These are phyloP conservation scores for Gorsachius goisagi DNA, from an alignment of 2,113 vertebrate species.

Conservation along the genomic window DNA sequence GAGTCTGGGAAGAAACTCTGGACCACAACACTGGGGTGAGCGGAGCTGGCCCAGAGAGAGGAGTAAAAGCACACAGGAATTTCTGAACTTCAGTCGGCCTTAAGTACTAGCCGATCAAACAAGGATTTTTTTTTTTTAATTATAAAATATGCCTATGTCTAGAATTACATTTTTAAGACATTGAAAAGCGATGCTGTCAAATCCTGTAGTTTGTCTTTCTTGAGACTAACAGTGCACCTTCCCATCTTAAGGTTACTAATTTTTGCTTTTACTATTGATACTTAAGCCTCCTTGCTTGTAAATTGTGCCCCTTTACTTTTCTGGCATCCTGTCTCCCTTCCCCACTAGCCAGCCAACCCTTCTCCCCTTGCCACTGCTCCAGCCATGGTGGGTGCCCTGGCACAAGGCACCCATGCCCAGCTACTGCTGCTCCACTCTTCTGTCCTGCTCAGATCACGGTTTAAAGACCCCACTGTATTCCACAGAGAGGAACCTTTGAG, in stretches of 20 bases:
- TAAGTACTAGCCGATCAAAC: background rate
- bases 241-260: background rate
- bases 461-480: background rate
- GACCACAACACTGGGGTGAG: accelerated
- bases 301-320: background rate
- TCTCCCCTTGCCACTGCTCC: background rate
- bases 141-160: background rate
- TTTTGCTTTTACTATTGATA: background rate
- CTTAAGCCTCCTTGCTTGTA: background rate
- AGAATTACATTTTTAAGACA: background rate
- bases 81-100: background rate
- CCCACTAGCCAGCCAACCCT: background rate
- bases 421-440: background rate
- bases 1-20: background rate
- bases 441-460: background rate
- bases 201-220: background rate
- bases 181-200: background rate
- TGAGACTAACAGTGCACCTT: background rate
- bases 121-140: background rate
- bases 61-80: background rate
- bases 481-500: background rate
- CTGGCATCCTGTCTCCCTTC: background rate
- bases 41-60: background rate
- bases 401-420: background rate
- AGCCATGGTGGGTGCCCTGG: background rate